These are phyloP conservation scores for Porites lutea DNA, from an alignment of 64 coral and sea anemone genomes.

Conservation along the genomic window DNA sequence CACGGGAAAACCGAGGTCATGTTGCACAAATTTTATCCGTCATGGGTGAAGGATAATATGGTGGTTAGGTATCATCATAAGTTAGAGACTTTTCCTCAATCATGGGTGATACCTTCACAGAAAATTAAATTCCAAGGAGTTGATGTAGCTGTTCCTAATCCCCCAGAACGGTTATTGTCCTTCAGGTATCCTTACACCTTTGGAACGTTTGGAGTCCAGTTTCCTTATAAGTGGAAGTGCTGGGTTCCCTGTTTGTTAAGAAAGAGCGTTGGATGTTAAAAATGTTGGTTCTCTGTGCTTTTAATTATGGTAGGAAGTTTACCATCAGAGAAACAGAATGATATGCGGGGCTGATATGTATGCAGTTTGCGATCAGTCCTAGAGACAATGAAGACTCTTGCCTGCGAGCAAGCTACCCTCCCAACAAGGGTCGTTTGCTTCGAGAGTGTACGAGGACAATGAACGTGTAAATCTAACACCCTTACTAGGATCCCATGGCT, in stretches of 20 bases:
- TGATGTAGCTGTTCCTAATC: conserved; percentile 63
- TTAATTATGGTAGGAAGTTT: neutral
- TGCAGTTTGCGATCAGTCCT: no score
- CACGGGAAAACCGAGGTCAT: conserved; percentile 51
- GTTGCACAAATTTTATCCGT: conserved; percentile 81
- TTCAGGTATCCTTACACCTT: conserved; percentile 86
- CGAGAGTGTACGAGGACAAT: no score
- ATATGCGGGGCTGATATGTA: no score
- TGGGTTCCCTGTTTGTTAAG: conserved; percentile 84
- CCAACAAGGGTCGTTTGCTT: no score
- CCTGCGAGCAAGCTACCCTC: no score
- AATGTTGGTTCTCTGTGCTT: neutral
- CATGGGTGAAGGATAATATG: conserved; percentile 63
- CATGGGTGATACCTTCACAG: conserved; percentile 63
- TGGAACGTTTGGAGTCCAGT: conserved; percentile 37
- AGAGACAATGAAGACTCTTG: no score
- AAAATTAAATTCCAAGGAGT: conserved; percentile 83
- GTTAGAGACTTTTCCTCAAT: conserved; percentile 59
- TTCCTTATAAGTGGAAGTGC: conserved; percentile 97
- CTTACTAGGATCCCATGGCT: no score
- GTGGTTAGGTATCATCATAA: conserved; percentile 71
- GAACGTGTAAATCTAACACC: no score
- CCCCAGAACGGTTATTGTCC: conserved; percentile 37
- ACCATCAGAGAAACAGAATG: no score
- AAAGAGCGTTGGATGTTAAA: conserved; percentile 49